Conservation (phyloP, 1,140 invertebrate species). For the Drosophila parabipectinata region DNA sequence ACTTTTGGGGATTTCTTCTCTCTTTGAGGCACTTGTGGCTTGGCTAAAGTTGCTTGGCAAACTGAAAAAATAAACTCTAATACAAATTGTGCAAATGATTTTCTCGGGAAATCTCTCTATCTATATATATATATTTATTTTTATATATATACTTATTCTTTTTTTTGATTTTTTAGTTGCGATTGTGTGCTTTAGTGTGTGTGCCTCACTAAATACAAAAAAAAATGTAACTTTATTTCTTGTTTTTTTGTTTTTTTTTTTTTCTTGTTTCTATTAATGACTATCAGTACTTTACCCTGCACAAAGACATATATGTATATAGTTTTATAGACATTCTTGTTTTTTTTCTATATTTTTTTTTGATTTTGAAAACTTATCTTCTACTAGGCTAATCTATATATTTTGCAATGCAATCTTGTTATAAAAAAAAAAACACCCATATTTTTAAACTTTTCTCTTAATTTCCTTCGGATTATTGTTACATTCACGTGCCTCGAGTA, state of each 20-base stretch:
- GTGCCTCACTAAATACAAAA: constrained; percentile 18
- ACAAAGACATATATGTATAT: constrained; percentile 20
- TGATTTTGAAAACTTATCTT: constrained; percentile 6
- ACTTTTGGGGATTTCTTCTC: background rate
- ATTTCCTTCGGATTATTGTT: constrained; percentile 27
- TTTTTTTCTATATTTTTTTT: background rate
- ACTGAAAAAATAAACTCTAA: constrained; percentile 19
- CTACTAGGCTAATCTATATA: constrained; percentile 4
- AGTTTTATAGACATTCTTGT: background rate
- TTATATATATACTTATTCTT: background rate
- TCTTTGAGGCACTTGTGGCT: constrained; percentile 57
- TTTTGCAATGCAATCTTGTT: constrained; percentile 17
- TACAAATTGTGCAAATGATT: constrained; percentile 15
- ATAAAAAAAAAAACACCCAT: constrained; percentile 23
- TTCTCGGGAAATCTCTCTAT: background rate
- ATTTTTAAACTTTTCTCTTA: background rate
- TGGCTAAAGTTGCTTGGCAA: constrained; percentile 53
- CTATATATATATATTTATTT: background rate
- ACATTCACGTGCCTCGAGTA: no score
- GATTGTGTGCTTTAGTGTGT: constrained; percentile 4
- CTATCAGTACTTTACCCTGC: constrained; percentile 70
- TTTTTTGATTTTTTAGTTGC: background rate
- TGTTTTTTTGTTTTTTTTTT: background rate
- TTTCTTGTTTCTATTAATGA: constrained; percentile 28
- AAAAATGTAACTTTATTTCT: constrained; percentile 7